Conservation (phyloP, 2,888 invertebrate species). For the Polyploca ridens region DNA sequence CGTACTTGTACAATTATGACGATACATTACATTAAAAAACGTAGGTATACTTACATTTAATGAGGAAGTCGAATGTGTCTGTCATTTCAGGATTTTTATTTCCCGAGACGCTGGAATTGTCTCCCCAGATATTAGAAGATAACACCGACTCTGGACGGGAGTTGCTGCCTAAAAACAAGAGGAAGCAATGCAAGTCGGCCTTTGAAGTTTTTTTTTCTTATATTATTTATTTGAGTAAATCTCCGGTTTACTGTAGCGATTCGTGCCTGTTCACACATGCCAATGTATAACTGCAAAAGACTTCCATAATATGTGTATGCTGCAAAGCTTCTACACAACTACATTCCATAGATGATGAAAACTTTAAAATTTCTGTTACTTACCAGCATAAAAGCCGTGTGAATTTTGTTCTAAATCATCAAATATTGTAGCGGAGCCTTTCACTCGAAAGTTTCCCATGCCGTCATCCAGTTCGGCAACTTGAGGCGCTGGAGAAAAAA, state of each 20-base stretch:
- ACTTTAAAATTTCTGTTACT: slow-evolving; percentile 19
- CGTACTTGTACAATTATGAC: too few relatives aligned
- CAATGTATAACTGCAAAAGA: too few relatives aligned
- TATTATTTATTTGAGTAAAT: too few relatives aligned
- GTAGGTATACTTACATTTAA: slow-evolving; percentile 62
- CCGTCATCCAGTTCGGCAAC: slow-evolving; percentile 70
- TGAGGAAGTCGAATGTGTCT: slow-evolving; percentile 72
- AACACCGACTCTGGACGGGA: slow-evolving; percentile 46
- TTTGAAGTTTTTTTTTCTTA: too few relatives aligned
- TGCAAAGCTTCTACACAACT: too few relatives aligned
- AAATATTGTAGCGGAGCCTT: slow-evolving; percentile 68
- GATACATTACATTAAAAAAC: too few relatives aligned
- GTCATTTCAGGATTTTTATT: slow-evolving; percentile 59
- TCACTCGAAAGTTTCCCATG: slow-evolving; percentile 78
- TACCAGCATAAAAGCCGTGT: slow-evolving; percentile 57
- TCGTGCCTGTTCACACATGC: too few relatives aligned
- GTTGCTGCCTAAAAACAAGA: slow-evolving; percentile 27
- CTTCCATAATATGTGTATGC: too few relatives aligned
- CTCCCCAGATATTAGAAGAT: slow-evolving; percentile 51
- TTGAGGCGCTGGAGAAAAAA: slow-evolving; percentile 52
- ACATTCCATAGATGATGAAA: too few relatives aligned
- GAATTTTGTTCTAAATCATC: slow-evolving; percentile 54
- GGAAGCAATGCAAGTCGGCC: neutral
- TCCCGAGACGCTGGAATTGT: slow-evolving; percentile 38
- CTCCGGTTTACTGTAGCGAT: too few relatives aligned